These are phyloP conservation scores for Protophormia terraenovae DNA, from an alignment of 2,888 invertebrate species.

Conservation along the genomic window DNA sequence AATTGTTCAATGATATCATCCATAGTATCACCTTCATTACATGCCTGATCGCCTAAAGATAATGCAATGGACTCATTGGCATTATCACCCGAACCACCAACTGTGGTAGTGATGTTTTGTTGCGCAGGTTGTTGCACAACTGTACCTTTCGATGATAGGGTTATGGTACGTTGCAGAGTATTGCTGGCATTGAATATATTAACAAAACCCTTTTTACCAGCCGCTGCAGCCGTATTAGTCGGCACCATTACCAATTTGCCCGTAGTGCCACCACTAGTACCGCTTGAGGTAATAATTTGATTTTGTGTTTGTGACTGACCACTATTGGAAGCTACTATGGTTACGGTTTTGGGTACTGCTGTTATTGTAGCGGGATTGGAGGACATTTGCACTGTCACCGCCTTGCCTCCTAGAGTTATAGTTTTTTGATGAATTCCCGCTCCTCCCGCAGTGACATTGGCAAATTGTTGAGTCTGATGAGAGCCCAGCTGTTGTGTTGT, in stretches of 20 bases:
- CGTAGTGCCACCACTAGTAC: constrained; percentile 71
- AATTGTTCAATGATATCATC: constrained; percentile 80
- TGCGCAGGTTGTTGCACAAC: constrained; percentile 62
- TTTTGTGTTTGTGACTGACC: constrained; percentile 70
- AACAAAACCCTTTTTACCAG: constrained; percentile 83
- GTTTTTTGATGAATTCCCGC: constrained; percentile 82
- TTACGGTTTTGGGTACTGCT: constrained; percentile 85
- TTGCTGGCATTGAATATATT: constrained; percentile 80
- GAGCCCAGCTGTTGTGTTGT: constrained; percentile 68
- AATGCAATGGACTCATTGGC: constrained; percentile 67
- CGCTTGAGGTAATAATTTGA: constrained; percentile 71
- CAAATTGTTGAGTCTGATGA: constrained; percentile 74
- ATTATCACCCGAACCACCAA: constrained; percentile 59
- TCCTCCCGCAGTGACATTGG: constrained; percentile 59
- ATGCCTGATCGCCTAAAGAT: constrained; percentile 71
- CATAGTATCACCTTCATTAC: constrained; percentile 75
- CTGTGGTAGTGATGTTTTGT: constrained; percentile 59
- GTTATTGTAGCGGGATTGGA: constrained; percentile 77
- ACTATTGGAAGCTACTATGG: constrained; percentile 82
- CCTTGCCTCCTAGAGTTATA: constrained; percentile 87
- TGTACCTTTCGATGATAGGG: constrained; percentile 71
- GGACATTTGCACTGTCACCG: constrained; percentile 87
- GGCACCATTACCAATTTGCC: constrained; percentile 82
- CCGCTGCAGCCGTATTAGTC: constrained; percentile 63
- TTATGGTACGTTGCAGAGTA: constrained; percentile 74